A percentile compares a stretch with the other conserved stretches of the same genome.
These are phyloP conservation scores for Ctenoplectra terminalis DNA, from an alignment of 1,140 invertebrate species.

Conservation along the genomic window DNA sequence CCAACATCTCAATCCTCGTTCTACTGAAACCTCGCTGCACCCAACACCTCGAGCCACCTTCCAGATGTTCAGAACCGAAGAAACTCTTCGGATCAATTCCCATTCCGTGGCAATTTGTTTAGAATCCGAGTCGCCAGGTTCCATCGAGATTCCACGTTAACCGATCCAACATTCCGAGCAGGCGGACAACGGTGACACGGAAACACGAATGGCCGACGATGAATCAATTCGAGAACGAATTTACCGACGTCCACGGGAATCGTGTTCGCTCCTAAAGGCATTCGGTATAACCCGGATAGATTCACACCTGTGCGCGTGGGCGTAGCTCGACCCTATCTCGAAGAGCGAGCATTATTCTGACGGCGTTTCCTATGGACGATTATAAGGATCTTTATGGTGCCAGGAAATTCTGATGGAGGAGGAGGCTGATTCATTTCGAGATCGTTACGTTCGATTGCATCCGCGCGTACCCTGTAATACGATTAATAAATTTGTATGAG, in stretches of 20 bases:
- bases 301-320: conserved; percentile 67
- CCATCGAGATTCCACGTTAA: conserved; percentile 20
- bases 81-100: conserved; percentile 10
- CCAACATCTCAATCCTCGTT: neutral
- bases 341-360: conserved; percentile 45
- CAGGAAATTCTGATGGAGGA: conserved; percentile 8
- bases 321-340: conserved; percentile 35
- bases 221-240: conserved; percentile 40
- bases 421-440: conserved; percentile 23
- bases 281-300: conserved; percentile 43
- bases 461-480: conserved; percentile 28
- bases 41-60: neutral
- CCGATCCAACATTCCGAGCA: conserved; percentile 10
- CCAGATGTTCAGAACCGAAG: neutral
- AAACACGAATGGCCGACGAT: conserved; percentile 40
- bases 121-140: neutral
- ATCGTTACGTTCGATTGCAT: conserved; percentile 41
- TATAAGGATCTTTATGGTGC: conserved; percentile 49
- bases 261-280: conserved; percentile 19
- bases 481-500: conserved; percentile 49
- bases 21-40: no score
- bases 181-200: conserved; percentile 37
- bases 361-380: conserved; percentile 27
- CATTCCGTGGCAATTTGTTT: conserved; percentile 19
- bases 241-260: conserved; percentile 17